A percentile compares a stretch with the other conserved stretches of the same genome.
phyloP scores from a whole-genome alignment of 1,140 invertebrate species.

The Cotesia vestalis region DNA sequence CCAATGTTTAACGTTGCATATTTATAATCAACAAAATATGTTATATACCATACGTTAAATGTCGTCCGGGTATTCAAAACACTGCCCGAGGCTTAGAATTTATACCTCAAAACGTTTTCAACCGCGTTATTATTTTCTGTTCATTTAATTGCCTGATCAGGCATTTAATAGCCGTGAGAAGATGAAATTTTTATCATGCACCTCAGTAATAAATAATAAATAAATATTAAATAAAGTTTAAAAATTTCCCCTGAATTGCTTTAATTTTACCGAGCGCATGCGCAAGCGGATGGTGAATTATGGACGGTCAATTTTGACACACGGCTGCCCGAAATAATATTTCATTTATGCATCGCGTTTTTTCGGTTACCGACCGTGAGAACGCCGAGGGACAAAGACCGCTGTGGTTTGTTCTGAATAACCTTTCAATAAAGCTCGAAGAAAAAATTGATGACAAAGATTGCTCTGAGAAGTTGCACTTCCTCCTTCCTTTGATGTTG shows the following conservation, averaged over 20 bases:
- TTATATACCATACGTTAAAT: constrained; percentile 22
- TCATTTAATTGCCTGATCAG: not conserved
- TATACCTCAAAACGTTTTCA: constrained; percentile 13
- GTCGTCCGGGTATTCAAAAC: constrained; percentile 24
- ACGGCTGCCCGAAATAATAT: too few species aligned
- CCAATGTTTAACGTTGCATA: not conserved
- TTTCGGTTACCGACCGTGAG: not conserved
- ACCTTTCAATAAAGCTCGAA: too few species aligned
- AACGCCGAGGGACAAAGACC: too few species aligned
- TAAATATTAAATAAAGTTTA: too few species aligned
- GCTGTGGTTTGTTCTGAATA: too few species aligned
- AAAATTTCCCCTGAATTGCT: too few species aligned
- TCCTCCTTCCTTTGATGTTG: too few species aligned
- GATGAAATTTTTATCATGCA: not conserved
- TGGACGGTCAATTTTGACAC: not conserved
- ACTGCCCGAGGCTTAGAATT: constrained; percentile 27
- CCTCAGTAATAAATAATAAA: not conserved
- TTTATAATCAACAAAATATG: not conserved
- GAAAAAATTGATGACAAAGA: too few species aligned
- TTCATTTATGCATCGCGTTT: not conserved
- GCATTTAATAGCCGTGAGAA: not conserved
- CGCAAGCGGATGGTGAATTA: too few species aligned
- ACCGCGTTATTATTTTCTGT: not conserved
- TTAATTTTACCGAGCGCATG: too few species aligned
- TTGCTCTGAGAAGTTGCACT: not conserved